Base-by-base conservation (phyloP, 2,888 invertebrate genomes). In the Serripes groenlandicus region DNA sequence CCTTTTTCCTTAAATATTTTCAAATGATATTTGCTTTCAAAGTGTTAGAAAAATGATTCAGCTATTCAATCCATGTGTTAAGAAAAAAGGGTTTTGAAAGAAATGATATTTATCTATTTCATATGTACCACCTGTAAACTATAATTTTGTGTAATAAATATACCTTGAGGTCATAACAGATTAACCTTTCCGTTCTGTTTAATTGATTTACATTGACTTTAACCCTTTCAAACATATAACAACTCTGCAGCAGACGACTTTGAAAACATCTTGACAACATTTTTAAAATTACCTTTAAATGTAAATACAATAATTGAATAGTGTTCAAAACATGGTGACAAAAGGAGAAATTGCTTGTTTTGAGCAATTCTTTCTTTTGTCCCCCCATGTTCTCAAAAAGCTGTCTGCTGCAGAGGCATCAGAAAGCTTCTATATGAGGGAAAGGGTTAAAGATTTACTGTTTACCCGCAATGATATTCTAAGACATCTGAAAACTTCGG, bases 151-250 rank as follows among this genome's bases (percentile, higher is more conserved):
- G 60, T 28, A 60, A 60, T 60, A 62, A 62, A 62, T 62, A 62
- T 62, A 62, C 32, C 32, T 32, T 62, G n/a, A n/a, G 62, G 62
- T 62, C 62, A 62, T 62, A 62, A 30, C n/a, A 32, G 62, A 62
- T 62, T 49, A 21, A 5, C 42, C 42, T 11, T 11, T 42, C 42
- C 15, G 9, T 42, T 42, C 9, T 42, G 7, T 42, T 42, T 42
- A 11, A 15, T 42, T 42, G 42, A n/a, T n/a, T n/a, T n/a, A n/a
- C n/a, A n/a, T n/a, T n/a, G n/a, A n/a, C n/a, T 42, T 42, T 42
- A 42, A 42, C 42, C 15, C 42, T 42, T 42, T 42, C 7, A 7
- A 7, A 42, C 7, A 42, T 42, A 42, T 11, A 7, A 42, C 9
- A 42, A 42, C 15, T 42, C 15, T 42, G 15, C 9, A 42, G 7